Conservation (phyloP, 64 coral and sea anemone genomes). For the Dendrophyllia cribrosa region DNA sequence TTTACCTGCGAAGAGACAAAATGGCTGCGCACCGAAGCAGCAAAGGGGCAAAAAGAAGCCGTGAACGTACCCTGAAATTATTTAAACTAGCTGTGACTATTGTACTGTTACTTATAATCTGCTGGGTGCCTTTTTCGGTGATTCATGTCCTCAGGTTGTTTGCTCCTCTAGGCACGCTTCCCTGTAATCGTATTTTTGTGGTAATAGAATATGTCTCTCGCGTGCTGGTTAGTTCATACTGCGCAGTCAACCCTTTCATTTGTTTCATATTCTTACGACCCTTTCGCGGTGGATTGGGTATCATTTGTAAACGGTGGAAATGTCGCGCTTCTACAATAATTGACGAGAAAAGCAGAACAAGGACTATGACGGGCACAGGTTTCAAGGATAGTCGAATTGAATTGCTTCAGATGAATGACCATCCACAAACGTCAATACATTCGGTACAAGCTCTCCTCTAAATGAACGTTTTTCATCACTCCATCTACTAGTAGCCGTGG, state of each 20-base stretch:
- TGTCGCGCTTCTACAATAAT: background rate
- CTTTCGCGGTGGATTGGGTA: background rate
- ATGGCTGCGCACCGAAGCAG: conserved; percentile 15
- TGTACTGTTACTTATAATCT: conserved; percentile 23
- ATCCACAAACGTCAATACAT: too few species aligned
- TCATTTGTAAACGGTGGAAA: background rate
- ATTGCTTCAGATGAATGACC: too few species aligned
- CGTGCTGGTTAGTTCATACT: background rate
- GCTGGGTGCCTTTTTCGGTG: conserved; percentile 27
- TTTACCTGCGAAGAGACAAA: conserved; percentile 20
- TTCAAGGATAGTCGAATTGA: too few species aligned
- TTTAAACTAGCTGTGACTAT: conserved; percentile 34
- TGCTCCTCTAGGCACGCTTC: background rate
- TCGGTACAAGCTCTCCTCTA: too few species aligned
- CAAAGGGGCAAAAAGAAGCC: background rate
- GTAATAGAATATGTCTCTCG: background rate
- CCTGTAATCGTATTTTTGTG: background rate
- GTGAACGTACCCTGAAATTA: background rate
- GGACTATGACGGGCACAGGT: too few species aligned
- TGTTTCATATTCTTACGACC: conserved; percentile 1
- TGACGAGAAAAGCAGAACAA: too few species aligned
- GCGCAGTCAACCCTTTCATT: background rate
- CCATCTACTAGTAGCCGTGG: background rate
- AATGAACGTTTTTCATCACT: too few species aligned
- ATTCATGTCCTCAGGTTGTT: background rate